phyloP scores from a whole-genome alignment of 2,888 invertebrate species.

The Stomorhina lunata region DNA sequence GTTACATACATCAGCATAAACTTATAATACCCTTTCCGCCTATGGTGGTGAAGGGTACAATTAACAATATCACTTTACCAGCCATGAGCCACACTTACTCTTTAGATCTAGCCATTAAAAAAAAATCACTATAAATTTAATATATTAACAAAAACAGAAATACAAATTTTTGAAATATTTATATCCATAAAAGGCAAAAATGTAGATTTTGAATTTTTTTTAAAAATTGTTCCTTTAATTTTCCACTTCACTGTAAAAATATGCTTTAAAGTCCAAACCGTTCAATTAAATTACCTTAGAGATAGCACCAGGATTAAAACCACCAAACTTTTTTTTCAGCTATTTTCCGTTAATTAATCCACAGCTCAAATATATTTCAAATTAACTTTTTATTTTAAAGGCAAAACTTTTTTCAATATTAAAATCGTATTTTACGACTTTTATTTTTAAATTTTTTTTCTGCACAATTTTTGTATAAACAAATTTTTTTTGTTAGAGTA shows the following conservation, averaged over 20 bases:
- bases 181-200: neutral
- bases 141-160: too few relatives aligned
- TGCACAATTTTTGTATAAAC: neutral
- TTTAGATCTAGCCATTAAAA: too few relatives aligned
- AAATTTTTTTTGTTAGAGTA: slow-evolving; percentile 9
- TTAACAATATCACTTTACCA: too few relatives aligned
- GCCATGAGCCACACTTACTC: too few relatives aligned
- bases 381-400: neutral
- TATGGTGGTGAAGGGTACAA: too few relatives aligned
- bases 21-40: too few relatives aligned
- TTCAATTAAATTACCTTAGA: slow-evolving; percentile 37
- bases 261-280: neutral
- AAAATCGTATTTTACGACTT: too few relatives aligned
- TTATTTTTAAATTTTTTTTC: too few relatives aligned
- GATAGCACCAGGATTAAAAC: neutral
- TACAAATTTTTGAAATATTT: neutral
- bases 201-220: too few relatives aligned
- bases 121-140: too few relatives aligned
- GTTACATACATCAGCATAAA: too few relatives aligned
- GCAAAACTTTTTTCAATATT: too few relatives aligned
- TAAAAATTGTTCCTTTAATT: neutral
- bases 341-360: neutral
- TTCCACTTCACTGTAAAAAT: neutral
- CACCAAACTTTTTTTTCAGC: neutral
- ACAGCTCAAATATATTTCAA: neutral